Percentiles rank a stretch among this genome's conserved stretches.
These are phyloP conservation scores for Eunapius fragilis DNA, from an alignment of 37 sponge, comb jelly and placozoan genomes.

Conservation along the genomic window DNA sequence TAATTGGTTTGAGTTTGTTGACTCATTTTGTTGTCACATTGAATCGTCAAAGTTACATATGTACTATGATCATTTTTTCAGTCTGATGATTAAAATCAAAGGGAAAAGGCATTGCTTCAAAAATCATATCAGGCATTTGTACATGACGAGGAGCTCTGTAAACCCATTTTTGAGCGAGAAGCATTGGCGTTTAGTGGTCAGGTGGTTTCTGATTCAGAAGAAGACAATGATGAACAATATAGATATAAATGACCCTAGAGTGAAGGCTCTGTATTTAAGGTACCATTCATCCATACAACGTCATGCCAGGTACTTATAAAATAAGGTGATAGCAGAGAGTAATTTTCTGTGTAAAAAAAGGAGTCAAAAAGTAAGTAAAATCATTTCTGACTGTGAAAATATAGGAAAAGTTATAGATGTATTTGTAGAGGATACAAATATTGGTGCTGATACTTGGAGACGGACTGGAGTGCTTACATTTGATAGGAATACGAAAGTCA, in stretches of 20 bases:
- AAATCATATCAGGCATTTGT: not conserved
- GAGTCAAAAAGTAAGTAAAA: not conserved
- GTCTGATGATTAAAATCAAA: too few species aligned
- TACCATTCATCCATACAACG: slow-evolving; percentile 3
- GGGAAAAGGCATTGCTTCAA: not conserved
- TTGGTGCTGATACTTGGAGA: too few species aligned
- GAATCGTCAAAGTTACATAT: too few species aligned
- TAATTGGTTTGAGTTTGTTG: too few species aligned
- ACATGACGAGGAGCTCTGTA: not conserved
- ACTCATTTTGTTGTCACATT: too few species aligned
- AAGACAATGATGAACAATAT: slow-evolving; percentile 22
- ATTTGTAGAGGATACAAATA: too few species aligned
- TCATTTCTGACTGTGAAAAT: slow-evolving; percentile 10
- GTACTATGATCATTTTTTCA: too few species aligned
- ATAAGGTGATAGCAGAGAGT: not conserved
- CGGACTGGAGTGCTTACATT: too few species aligned
- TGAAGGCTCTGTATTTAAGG: slow-evolving; percentile 4
- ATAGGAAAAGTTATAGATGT: too few species aligned
- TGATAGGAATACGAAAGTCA: too few species aligned
- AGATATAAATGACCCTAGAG: too few species aligned
- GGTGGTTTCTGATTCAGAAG: slow-evolving; percentile 26
- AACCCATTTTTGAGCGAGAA: not conserved
- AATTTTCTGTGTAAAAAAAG: slow-evolving; percentile 13
- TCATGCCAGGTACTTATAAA: not conserved
- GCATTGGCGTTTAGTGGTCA: slow-evolving; percentile 21